These are phyloP conservation scores for Pseudolaguvia tuberculata DNA, from an alignment of 2,113 vertebrate species.

Conservation along the genomic window DNA sequence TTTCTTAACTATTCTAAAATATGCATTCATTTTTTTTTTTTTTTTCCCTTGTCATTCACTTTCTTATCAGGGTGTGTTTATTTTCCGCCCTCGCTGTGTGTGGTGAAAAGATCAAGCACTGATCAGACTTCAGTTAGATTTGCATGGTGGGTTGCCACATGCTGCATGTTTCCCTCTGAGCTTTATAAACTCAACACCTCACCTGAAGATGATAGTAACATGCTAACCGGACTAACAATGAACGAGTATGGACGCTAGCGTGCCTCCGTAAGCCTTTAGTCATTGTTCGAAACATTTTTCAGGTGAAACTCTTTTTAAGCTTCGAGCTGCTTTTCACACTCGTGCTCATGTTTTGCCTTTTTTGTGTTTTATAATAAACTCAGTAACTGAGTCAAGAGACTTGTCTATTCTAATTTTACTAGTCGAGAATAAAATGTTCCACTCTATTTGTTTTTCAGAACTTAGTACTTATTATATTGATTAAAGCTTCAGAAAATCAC, in stretches of 20 bases:
- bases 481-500: not conserved
- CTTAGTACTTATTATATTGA: not conserved
- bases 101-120: conserved; percentile 35
- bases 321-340: conserved; percentile 35
- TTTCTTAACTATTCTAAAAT: conserved; percentile 11
- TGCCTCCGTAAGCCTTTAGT: conserved; percentile 14
- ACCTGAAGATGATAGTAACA: conserved; percentile 6
- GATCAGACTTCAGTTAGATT: conserved; percentile 28
- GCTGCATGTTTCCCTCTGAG: conserved; percentile 37
- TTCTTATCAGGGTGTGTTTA: conserved; percentile 23
- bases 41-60: conserved; percentile 17
- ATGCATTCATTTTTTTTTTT: conserved; percentile 4
- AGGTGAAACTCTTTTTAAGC: conserved; percentile 21
- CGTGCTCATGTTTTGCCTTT: conserved; percentile 37
- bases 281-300: conserved; percentile 15
- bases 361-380: conserved; percentile 44
- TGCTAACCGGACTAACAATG: conserved; percentile 16
- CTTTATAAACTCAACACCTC: conserved; percentile 28
- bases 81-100: conserved; percentile 37
- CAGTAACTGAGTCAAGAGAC: conserved; percentile 17
- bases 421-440: not conserved
- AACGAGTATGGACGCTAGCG: conserved; percentile 22
- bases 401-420: not conserved
- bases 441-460: not conserved
- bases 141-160: conserved; percentile 43